Percentiles rank a stretch among this genome's conserved stretches.
Evolutionary conservation across 2,797 vertebrate genomes (phyloP).

Genomic region (Pachyuromys duprasi): DNA sequence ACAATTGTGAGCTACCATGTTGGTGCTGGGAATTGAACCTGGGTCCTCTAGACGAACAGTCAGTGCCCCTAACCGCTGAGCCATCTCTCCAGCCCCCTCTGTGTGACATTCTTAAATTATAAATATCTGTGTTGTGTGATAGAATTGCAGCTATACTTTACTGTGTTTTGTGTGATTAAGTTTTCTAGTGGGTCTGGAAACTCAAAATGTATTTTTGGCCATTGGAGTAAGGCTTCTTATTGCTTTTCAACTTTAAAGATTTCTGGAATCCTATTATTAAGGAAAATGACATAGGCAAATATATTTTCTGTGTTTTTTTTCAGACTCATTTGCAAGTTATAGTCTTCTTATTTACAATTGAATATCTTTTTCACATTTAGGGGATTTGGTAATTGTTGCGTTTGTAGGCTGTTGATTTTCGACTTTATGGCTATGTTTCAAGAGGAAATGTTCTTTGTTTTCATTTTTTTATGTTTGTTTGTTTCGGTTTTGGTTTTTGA

Average conservation of each 20-base stretch:
- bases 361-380: slow-evolving; percentile 47
- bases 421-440: slow-evolving; percentile 5
- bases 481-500: too few relatives aligned
- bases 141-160: slow-evolving; percentile 32
- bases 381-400: background rate
- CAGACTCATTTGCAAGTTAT: slow-evolving; percentile 29
- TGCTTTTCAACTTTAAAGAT: slow-evolving; percentile 38
- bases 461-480: too few relatives aligned
- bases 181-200: slow-evolving; percentile 20
- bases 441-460: background rate
- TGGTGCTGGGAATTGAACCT: too few relatives aligned
- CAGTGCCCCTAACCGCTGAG: too few relatives aligned
- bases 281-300: background rate
- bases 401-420: background rate
- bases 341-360: slow-evolving; percentile 22
- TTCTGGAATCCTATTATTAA: slow-evolving; percentile 53
- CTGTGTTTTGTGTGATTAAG: slow-evolving; percentile 37
- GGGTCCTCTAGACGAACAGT: too few relatives aligned
- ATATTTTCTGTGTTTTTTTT: background rate
- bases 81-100: too few relatives aligned
- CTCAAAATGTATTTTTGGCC: background rate
- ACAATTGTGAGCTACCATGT: too few relatives aligned
- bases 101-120: background rate
- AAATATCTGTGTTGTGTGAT: slow-evolving; percentile 39
- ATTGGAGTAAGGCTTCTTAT: background rate